phyloP scores from a whole-genome alignment of 2,888 invertebrate species.

The Onchidella celtica region DNA sequence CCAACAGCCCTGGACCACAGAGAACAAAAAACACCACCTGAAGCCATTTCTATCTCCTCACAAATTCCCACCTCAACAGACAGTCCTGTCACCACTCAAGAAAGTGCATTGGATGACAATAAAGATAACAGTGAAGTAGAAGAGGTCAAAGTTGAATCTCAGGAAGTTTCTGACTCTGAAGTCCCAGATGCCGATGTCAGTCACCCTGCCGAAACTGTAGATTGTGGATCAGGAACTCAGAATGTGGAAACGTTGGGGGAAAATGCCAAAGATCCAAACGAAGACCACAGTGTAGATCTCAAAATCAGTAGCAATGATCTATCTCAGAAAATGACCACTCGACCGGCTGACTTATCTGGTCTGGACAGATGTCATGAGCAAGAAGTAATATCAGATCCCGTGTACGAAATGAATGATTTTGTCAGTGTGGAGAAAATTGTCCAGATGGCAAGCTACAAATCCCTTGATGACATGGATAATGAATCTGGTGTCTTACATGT shows the following conservation, averaged over 20 bases:
- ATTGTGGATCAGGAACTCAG: neutral
- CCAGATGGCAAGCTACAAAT: conserved; percentile 27
- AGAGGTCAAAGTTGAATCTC: neutral
- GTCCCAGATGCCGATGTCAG: neutral
- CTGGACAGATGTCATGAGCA: neutral
- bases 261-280: neutral
- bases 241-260: neutral
- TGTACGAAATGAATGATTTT: neutral
- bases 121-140: neutral
- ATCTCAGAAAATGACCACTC: neutral
- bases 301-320: too few relatives aligned
- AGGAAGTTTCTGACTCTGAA: neutral
- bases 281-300: neutral
- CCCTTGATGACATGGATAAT: conserved; percentile 74
- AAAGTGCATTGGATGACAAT: neutral
- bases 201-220: neutral
- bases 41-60: neutral
- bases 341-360: conserved; percentile 7
- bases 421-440: conserved; percentile 5
- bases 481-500: conserved; percentile 88
- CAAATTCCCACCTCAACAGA: neutral
- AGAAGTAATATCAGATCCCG: conserved; percentile 43
- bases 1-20: neutral
- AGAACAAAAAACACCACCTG: neutral
- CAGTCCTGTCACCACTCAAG: neutral